These are phyloP conservation scores for Pogonus chalceus DNA, from an alignment of 1,140 invertebrate species.

Conservation along the genomic window DNA sequence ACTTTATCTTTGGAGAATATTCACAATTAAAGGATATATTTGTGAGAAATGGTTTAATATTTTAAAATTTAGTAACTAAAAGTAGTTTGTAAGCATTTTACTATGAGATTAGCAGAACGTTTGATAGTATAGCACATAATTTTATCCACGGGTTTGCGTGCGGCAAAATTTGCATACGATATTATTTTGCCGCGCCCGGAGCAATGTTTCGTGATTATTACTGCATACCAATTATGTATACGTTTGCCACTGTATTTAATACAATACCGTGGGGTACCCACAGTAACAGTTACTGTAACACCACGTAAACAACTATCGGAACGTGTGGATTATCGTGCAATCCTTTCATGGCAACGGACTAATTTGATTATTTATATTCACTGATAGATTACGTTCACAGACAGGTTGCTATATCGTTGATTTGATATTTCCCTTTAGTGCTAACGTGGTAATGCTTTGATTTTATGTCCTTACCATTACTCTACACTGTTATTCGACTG, in stretches of 20 bases:
- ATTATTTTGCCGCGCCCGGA: not conserved
- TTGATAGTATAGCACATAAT: not conserved
- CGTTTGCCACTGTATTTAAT: conserved; percentile 5
- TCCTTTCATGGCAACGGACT: not conserved
- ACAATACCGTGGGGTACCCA: not conserved
- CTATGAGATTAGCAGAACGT: not conserved
- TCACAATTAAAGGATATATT: not conserved
- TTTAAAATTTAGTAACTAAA: not conserved
- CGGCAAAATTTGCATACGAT: not conserved
- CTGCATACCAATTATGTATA: conserved; percentile 3
- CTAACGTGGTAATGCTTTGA: no score
- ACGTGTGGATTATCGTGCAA: not conserved
- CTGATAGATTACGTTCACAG: no score
- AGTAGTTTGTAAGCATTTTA: not conserved
- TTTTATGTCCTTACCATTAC: no score
- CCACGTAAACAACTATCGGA: not conserved
- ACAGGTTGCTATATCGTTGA: no score
- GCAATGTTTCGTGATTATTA: conserved; percentile 6
- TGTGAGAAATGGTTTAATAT: not conserved
- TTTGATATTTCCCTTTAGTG: no score
- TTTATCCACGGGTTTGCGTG: conserved; percentile 1
- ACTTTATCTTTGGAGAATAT: not conserved
- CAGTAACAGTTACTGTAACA: no score
- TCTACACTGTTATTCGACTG: no score
- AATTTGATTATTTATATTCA: not conserved